These are phyloP conservation scores for Cichlasoma orientale DNA, from an alignment of 2,797 vertebrate species.

Conservation along the genomic window DNA sequence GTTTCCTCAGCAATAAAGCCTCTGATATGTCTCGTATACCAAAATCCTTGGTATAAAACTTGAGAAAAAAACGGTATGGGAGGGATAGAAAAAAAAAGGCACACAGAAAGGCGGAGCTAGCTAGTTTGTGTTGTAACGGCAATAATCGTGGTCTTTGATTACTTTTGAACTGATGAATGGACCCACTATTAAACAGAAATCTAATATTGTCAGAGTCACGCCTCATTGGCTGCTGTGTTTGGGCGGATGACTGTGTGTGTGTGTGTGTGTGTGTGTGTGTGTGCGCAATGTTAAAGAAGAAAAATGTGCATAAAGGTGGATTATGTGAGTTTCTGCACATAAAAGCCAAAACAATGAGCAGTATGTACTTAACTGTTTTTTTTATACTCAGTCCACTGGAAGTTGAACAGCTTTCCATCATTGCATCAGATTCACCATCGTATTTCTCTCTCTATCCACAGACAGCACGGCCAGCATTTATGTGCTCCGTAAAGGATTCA, in stretches of 20 bases:
- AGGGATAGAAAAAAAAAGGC: background rate
- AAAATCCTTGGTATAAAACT: background rate
- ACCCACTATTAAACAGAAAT: constrained; percentile 57
- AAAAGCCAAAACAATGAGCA: background rate
- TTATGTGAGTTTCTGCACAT: background rate
- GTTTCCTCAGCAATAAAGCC: background rate
- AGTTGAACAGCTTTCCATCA: background rate
- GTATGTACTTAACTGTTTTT: background rate
- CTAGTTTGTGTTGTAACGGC: background rate
- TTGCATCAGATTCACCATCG: background rate
- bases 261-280: background rate
- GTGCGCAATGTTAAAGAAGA: background rate
- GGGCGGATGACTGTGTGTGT: background rate
- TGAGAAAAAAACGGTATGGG: background rate
- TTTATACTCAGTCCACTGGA: background rate
- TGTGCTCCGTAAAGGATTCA: constrained; percentile 90
- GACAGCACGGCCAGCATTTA: constrained; percentile 92
- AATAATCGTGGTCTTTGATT: constrained; percentile 48
- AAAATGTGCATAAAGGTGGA: background rate
- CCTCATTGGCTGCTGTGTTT: constrained; percentile 30
- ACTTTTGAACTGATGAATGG: constrained; percentile 63
- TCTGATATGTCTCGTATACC: background rate
- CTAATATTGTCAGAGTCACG: constrained; percentile 56
- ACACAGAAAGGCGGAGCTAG: background rate
- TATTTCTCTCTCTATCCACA: constrained; percentile 59